phyloP scores from a whole-genome alignment of 2,888 invertebrate genomes.

The Euphydryas editha region DNA sequence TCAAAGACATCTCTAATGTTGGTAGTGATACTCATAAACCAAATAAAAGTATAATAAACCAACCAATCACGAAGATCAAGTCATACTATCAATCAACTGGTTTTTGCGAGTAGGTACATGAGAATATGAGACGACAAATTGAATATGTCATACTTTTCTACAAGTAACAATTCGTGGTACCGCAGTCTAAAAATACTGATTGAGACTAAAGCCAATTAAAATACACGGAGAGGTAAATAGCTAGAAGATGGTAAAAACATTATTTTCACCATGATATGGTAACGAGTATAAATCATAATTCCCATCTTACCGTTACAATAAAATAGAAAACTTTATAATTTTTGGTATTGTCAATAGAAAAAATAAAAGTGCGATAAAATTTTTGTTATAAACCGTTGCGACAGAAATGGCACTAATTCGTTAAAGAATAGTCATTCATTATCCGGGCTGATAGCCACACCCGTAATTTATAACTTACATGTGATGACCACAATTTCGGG shows the following conservation, averaged over 20 bases:
- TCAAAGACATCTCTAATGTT: too few species aligned
- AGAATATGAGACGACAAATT: conserved; percentile 13
- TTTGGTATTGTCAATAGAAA: conserved; percentile 8
- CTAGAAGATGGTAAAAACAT: neutral
- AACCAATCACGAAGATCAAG: neutral
- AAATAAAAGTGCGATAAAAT: conserved; percentile 1
- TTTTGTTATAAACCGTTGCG: conserved; percentile 36
- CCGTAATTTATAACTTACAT: conserved; percentile 53
- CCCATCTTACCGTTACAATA: too few species aligned
- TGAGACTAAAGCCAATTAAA: conserved; percentile 22
- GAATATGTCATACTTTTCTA: conserved; percentile 11
- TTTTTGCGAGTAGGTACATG: neutral
- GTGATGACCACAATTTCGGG: conserved; percentile 17
- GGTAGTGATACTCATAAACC: neutral
- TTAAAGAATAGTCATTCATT: conserved; percentile 60
- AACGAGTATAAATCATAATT: neutral
- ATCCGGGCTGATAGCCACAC: conserved; percentile 61
- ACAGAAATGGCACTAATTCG: conserved; percentile 62
- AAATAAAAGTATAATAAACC: neutral
- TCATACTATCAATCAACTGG: neutral
- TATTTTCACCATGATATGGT: neutral
- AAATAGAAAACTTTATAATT: neutral
- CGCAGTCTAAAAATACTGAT: conserved; percentile 35
- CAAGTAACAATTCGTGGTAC: conserved; percentile 20
- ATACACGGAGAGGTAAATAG: neutral